Conservation (phyloP, 2,113 vertebrate genomes). For the Cyanoliseus patagonus region DNA sequence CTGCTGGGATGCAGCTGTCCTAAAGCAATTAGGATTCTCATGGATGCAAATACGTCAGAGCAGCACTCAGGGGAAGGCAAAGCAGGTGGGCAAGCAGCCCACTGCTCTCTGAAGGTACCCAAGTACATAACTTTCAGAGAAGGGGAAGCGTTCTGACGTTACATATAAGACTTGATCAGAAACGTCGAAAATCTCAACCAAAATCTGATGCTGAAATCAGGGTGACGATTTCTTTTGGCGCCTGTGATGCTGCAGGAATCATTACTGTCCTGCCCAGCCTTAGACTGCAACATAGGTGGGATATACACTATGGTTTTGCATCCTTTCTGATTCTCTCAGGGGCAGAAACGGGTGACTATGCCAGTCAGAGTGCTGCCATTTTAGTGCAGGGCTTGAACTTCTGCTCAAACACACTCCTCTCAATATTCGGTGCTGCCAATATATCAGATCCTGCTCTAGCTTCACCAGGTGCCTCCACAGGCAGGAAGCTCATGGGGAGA, state of each 20-base stretch:
- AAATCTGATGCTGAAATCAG: not conserved
- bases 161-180: not conserved
- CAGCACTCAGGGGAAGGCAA: not conserved
- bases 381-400: not conserved
- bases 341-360: not conserved
- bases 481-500: not conserved
- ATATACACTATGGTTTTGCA: not conserved
- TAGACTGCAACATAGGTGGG: not conserved
- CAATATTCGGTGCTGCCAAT: rapidly evolving
- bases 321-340: not conserved
- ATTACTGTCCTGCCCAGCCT: not conserved
- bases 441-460: not conserved
- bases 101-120: not conserved
- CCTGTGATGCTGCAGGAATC: not conserved
- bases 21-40: not conserved
- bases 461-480: not conserved
- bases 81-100: not conserved
- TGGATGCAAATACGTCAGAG: not conserved
- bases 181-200: not conserved
- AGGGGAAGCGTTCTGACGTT: not conserved
- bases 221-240: not conserved
- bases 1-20: not conserved
- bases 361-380: not conserved
- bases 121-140: not conserved
- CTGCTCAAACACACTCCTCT: not conserved